Evolutionary conservation across 35 echinoderm and acorn worm species (phyloP), one percentile per base, ranked within the genome.

Genomic region (Anneissia japonica): DNA sequence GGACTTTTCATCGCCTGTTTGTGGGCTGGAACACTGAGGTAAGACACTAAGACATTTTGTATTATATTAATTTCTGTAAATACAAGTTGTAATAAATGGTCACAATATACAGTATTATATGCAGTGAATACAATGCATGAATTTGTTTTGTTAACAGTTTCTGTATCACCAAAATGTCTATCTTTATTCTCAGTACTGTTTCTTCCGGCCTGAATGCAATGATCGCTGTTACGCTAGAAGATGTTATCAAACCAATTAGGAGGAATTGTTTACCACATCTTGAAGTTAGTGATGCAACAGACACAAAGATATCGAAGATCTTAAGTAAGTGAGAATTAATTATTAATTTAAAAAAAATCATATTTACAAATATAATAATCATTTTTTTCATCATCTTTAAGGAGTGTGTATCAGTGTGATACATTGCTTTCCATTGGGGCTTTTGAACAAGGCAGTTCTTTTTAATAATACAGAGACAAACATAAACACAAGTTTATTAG

Each of bases 21-120:
- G 19, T 79, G 85, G 30, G 87, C 93, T 30, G 93, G 89, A 37
- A 87, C 93, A 4, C 56, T 94, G 10, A 94, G 93, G 93, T 94
- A 81, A 30, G 21, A 26, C 4, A 83, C 13, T 23, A 55, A 31
- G 38, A 41, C 9, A 36, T 12, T 40, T 17, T 39, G 7, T 28
- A 12, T 16, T 34, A 36, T 39, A 30, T 17, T n/a, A n/a, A 14
- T 32, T 37, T 0, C 28, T 79, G 26, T 87, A 35, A n/a, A 17
- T 29, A 13, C 21, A 36, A 82, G 6, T 13, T 40, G 9, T 14
- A 17, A 16, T 14, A 39, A 41, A 12, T 6, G 6, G 14, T 40
- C 39, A 11, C 12, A 16, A 16, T 40, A 41, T 35, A 82, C 39
- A 11, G 21, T 82, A 16, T 17, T 23, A 12, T 17, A 17, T 16